phyloP scores from a whole-genome alignment of 2,797 vertebrate genomes.

The Characodon lateralis region DNA sequence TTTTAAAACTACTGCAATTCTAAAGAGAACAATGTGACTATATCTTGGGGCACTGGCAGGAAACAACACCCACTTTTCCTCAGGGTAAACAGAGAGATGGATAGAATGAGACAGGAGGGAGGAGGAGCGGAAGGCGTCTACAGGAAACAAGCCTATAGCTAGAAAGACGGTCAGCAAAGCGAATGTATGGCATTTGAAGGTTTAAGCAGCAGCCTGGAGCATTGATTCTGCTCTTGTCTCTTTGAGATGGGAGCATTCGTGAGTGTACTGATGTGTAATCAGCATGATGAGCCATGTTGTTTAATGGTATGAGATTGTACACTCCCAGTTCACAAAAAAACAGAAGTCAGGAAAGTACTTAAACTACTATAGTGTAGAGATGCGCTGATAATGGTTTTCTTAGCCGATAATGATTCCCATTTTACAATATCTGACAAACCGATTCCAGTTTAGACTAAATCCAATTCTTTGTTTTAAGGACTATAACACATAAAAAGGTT shows the following conservation, averaged over 20 bases:
- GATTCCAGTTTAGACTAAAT: neutral
- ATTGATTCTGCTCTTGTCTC: constrained; percentile 28
- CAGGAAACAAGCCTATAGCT: constrained; percentile 51
- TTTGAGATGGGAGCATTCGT: constrained; percentile 37
- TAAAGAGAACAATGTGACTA: neutral
- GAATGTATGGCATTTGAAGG: constrained; percentile 45
- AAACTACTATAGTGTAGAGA: constrained; percentile 12
- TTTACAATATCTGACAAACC: neutral
- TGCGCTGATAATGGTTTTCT: neutral
- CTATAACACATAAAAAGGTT: neutral
- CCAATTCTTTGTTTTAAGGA: neutral
- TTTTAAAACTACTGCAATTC: neutral
- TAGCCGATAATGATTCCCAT: too few relatives aligned
- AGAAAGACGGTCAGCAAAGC: constrained; percentile 35
- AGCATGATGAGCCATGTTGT: constrained; percentile 58
- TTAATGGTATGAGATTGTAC: constrained; percentile 49
- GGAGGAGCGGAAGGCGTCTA: constrained; percentile 25
- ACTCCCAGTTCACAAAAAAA: constrained; percentile 29
- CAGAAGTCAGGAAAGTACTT: constrained; percentile 21
- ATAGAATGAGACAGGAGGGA: constrained; percentile 12
- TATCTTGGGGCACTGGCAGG: constrained; percentile 18
- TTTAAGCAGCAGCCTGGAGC: constrained; percentile 49
- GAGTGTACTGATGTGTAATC: constrained; percentile 64
- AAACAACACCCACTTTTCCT: constrained; percentile 21
- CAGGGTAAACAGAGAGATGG: constrained; percentile 16